Evolutionary conservation across 2,888 invertebrate genomes (phyloP), one percentile per base, ranked within the genome.

Genomic region (Leptodirus hochenwartii): DNA sequence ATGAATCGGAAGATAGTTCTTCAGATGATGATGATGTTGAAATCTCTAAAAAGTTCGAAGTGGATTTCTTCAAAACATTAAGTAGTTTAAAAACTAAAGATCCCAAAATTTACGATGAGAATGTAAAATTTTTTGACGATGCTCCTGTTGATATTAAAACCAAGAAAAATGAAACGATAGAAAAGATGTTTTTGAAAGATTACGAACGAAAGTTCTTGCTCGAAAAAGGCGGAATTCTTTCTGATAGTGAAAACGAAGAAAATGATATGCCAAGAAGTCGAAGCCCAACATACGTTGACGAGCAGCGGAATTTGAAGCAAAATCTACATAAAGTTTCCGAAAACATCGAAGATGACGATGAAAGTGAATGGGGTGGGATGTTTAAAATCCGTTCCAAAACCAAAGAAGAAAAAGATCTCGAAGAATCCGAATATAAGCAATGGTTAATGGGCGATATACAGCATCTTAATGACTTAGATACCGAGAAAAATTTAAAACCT

Each of bases 81-180:
- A 66, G 88, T 0, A 72, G 73, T 29, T 54, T 96, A 25, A 93
- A 91, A 51, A 79, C 70, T 25, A 84, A 81, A 47, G 84, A 93
- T 58, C 85, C 91, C 0, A 64, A 67, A 41, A 90, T 93, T 37
- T 95, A 95, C 53, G 73, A 91, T 47, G 65, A 74, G 22, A 62
- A 66, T 30, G 64, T 66, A 16, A 64, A 62, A 30, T 85, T 82
- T 47, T 90, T 85, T 55, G 40, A 46, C 25, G 42, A 42, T 15
- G 31, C 29, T 13, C 25, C 32, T 12, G 33, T 34, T 23, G 33
- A 36, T 17, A 17, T 30, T 14, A 33, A 27, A 9, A 20, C 28
- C 30, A 42, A 25, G 47, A 46, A 40, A 31, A 43, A 41, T 31
- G 34, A 38, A 23, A 35, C 50, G 42, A 61, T 61, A 39, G 53